Percentiles rank a stretch among this genome's conserved stretches.
Evolutionary conservation across 2,888 invertebrate genomes (phyloP).

Genomic region (Cetonia aurata): DNA sequence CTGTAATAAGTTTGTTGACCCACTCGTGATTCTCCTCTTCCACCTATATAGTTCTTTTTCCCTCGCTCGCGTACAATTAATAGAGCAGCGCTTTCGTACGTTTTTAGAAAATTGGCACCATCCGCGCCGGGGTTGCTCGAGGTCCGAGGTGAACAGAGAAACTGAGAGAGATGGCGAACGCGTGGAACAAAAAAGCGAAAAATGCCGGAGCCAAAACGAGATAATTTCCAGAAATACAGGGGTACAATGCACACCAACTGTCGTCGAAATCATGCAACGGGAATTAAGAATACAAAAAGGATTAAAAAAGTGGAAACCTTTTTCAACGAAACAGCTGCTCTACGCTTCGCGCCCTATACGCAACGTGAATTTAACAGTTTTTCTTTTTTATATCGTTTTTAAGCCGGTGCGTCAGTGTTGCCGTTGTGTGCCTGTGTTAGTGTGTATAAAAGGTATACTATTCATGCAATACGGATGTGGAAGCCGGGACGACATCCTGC

Average conservation of each 20-base stretch:
- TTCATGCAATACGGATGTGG: background rate
- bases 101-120: constrained; percentile 37
- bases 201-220: constrained; percentile 12
- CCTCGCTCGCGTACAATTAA: constrained; percentile 10
- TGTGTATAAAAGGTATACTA: background rate
- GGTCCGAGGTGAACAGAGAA: background rate
- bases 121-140: constrained; percentile 6
- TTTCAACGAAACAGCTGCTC: constrained; percentile 33
- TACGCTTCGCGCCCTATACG: background rate
- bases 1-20: constrained; percentile 33
- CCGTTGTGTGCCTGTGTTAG: background rate
- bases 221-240: constrained; percentile 28
- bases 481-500: background rate
- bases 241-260: constrained; percentile 35
- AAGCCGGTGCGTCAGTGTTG: background rate
- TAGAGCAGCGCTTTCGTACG: constrained; percentile 10
- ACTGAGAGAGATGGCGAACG: background rate
- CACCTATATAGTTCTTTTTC: background rate
- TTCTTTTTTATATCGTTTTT: constrained; percentile 17
- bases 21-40: background rate
- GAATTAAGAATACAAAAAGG: constrained; percentile 39
- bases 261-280: constrained; percentile 37
- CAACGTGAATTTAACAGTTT: constrained; percentile 30
- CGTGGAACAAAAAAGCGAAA: constrained; percentile 7
- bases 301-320: constrained; percentile 34